These are phyloP conservation scores for Caenorhabditis wallacei DNA, from an alignment of 2,888 invertebrate genomes.

Conservation along the genomic window DNA sequence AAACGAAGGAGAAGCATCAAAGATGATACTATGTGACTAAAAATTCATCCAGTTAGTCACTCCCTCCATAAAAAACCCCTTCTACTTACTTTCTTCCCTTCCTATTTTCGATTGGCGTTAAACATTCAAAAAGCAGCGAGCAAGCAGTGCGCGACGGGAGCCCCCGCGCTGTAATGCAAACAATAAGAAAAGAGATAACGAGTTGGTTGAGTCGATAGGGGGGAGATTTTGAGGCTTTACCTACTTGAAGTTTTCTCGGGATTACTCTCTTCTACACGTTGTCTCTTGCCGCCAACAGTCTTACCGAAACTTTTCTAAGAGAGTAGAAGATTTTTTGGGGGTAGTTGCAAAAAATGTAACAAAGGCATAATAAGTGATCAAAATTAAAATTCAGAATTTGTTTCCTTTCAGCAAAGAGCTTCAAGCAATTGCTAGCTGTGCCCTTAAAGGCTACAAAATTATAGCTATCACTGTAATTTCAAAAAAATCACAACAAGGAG, in stretches of 20 bases:
- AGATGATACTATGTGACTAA: constrained; percentile 39
- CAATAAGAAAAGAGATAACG: constrained; percentile 62
- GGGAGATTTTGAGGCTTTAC: constrained; percentile 51
- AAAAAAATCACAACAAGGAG: too few species aligned
- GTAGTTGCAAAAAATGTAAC: constrained; percentile 21
- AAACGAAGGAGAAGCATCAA: constrained; percentile 21
- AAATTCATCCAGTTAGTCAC: constrained; percentile 49
- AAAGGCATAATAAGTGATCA: background rate
- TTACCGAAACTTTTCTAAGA: constrained; percentile 42
- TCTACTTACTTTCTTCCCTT: constrained; percentile 17
- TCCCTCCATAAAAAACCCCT: constrained; percentile 25
- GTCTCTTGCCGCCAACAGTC: constrained; percentile 51
- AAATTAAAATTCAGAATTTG: background rate
- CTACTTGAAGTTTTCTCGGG: constrained; percentile 68
- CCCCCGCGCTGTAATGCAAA: constrained; percentile 67
- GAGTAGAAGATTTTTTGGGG: constrained; percentile 28
- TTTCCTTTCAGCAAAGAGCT: background rate
- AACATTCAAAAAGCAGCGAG: constrained; percentile 59
- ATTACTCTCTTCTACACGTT: constrained; percentile 60
- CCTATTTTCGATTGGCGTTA: constrained; percentile 42
- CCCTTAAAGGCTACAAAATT: too few species aligned
- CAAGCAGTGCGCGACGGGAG: constrained; percentile 61
- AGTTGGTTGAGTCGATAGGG: constrained; percentile 58
- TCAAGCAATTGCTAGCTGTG: too few species aligned
- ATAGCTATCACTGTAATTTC: too few species aligned